phyloP scores from a whole-genome alignment of 1,140 invertebrate genomes.

The Cephus cinctus region DNA sequence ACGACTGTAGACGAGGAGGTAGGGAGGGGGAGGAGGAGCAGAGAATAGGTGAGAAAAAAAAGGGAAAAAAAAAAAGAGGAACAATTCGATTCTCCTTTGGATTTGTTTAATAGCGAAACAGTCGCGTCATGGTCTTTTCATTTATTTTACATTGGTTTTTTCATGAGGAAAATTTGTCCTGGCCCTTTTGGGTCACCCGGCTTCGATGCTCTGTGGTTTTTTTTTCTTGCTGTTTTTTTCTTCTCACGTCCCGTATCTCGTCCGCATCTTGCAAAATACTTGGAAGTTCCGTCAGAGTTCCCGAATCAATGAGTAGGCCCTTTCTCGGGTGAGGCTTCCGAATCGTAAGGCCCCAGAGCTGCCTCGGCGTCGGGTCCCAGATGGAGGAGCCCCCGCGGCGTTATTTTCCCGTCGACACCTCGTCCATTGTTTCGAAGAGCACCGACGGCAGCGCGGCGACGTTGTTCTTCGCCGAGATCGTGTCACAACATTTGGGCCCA shows the following conservation, averaged over 20 bases:
- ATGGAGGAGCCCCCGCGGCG: too few relatives aligned
- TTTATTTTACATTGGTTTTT: too few relatives aligned
- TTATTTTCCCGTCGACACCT: too few relatives aligned
- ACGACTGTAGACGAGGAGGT: neutral
- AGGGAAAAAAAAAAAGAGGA: neutral
- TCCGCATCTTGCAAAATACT: too few relatives aligned
- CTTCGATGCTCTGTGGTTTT: neutral
- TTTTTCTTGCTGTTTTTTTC: neutral
- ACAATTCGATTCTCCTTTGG: neutral
- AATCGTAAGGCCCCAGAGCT: too few relatives aligned
- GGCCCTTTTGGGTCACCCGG: neutral
- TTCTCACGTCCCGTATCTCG: neutral
- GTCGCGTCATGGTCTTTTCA: neutral
- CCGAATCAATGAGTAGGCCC: too few relatives aligned
- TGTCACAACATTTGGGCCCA: constrained; percentile 44
- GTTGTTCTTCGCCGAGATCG: constrained; percentile 3
- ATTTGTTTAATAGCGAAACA: neutral
- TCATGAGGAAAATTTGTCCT: too few relatives aligned
- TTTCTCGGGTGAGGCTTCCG: too few relatives aligned
- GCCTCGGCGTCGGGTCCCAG: too few relatives aligned
- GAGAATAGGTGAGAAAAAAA: too few relatives aligned
- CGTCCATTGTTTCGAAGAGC: constrained; percentile 11
- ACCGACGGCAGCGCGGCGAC: constrained; percentile 17
- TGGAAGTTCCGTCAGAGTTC: too few relatives aligned
- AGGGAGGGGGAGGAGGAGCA: neutral